Evolutionary conservation across 1,140 invertebrate genomes (phyloP).

Genomic region (Bradynema listronoti): DNA sequence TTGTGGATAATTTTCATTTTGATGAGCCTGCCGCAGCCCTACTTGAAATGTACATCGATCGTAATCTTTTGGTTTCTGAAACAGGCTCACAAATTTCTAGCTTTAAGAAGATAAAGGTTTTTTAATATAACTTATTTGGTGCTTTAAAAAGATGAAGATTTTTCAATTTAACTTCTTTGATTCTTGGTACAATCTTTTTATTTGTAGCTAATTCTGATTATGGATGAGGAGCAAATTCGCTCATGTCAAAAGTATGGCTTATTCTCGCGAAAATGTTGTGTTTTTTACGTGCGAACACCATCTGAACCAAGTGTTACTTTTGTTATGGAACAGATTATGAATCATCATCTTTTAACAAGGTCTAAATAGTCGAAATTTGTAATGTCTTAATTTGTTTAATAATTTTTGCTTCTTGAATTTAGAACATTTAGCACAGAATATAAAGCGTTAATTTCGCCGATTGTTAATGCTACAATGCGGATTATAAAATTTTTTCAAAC

Average conservation of each 20-base stretch:
- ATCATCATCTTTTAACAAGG: slow-evolving; percentile 26
- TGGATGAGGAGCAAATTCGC: slow-evolving; percentile 19
- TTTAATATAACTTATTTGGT: not conserved
- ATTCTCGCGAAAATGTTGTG: slow-evolving; percentile 19
- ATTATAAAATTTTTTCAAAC: slow-evolving; percentile 19
- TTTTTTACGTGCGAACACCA: slow-evolving; percentile 15
- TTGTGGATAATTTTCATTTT: slow-evolving; percentile 29
- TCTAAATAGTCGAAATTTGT: not conserved
- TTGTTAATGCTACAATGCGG: slow-evolving; percentile 14
- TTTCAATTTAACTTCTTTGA: no score
- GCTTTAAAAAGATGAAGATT: not conserved
- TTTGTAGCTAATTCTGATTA: slow-evolving; percentile 30
- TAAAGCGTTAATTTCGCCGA: slow-evolving; percentile 11
- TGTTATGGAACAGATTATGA: slow-evolving; percentile 26
- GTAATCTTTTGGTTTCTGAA: slow-evolving; percentile 8
- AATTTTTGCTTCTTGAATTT: slow-evolving; percentile 2
- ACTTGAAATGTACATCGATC: slow-evolving; percentile 30
- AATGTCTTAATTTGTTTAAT: not conserved
- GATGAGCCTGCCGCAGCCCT: slow-evolving; percentile 13
- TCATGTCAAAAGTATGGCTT: slow-evolving; percentile 21
- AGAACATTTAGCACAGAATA: slow-evolving; percentile 38
- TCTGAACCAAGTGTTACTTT: not conserved
- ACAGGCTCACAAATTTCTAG: not conserved
- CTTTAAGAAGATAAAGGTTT: not conserved
- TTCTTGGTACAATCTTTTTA: no score